Evolutionary conservation across 2,797 vertebrate genomes (phyloP).

Genomic region (Channa striata): DNA sequence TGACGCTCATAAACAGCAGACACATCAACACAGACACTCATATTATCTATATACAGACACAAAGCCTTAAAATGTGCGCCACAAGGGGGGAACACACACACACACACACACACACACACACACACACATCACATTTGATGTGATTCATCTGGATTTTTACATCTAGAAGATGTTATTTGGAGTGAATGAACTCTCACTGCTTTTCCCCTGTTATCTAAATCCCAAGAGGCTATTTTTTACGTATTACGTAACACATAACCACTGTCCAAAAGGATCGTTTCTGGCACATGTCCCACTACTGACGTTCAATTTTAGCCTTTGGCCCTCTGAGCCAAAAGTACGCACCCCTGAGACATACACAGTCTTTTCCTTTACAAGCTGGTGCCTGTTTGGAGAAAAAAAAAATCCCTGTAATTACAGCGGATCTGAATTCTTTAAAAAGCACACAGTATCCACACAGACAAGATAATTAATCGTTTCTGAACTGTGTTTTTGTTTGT

Average conservation of each 20-base stretch:
- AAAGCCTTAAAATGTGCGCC: not conserved
- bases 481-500: slow-evolving; percentile 44
- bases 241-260: slow-evolving; percentile 52
- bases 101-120: too few species aligned
- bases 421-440: slow-evolving; percentile 44
- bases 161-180: slow-evolving; percentile 1
- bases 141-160: not conserved
- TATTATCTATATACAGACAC: not conserved
- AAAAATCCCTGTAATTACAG: slow-evolving; percentile 67
- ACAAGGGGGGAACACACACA: not conserved
- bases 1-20: slow-evolving; percentile 12
- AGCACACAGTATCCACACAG: slow-evolving; percentile 39
- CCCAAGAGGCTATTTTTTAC: slow-evolving; percentile 48
- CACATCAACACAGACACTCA: slow-evolving; percentile 7
- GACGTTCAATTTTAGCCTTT: slow-evolving; percentile 72
- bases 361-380: slow-evolving; percentile 47
- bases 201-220: slow-evolving; percentile 46
- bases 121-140: not conserved
- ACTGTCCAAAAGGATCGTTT: slow-evolving; percentile 41
- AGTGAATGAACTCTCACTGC: slow-evolving; percentile 17
- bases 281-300: slow-evolving; percentile 67
- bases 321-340: slow-evolving; percentile 44
- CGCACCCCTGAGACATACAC: slow-evolving; percentile 39
- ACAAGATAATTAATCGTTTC: slow-evolving; percentile 59
- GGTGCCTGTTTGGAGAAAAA: slow-evolving; percentile 47